Evolutionary conservation across 2,797 vertebrate genomes (phyloP).

Genomic region (Chaunax sp.): DNA sequence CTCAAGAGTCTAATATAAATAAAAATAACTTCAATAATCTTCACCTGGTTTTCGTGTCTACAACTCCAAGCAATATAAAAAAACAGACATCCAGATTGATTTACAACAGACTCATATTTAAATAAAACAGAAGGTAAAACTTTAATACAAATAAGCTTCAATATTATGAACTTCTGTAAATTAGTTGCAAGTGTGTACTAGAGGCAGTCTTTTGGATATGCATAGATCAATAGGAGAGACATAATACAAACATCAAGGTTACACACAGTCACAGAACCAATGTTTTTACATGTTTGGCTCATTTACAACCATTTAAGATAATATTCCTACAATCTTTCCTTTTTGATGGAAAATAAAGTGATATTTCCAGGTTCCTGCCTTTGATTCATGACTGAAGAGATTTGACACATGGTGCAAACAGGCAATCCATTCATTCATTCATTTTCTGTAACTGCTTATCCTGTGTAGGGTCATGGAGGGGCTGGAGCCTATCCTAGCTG

Average conservation of each 20-base stretch:
- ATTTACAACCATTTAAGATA: background rate
- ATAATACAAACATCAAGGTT: slow-evolving; percentile 51
- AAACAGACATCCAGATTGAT: slow-evolving; percentile 8
- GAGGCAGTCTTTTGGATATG: slow-evolving; percentile 69
- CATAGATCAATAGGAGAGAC: slow-evolving; percentile 73
- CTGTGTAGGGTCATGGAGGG: too few species aligned
- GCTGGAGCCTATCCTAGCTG: too few species aligned
- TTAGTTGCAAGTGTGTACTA: slow-evolving; percentile 62
- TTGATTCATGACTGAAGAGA: background rate
- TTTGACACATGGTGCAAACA: background rate
- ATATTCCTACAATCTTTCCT: background rate
- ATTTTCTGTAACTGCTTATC: too few species aligned
- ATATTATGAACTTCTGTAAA: slow-evolving; percentile 55
- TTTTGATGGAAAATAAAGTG: background rate
- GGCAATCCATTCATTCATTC: background rate
- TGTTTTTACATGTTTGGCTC: slow-evolving; percentile 51
- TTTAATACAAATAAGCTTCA: slow-evolving; percentile 81
- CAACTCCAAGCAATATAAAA: slow-evolving; percentile 8
- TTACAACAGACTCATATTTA: slow-evolving; percentile 33
- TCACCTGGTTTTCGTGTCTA: slow-evolving; percentile 52
- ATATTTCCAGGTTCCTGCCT: background rate
- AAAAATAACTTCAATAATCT: slow-evolving; percentile 83
- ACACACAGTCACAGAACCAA: slow-evolving; percentile 58
- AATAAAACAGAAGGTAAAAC: slow-evolving; percentile 64
- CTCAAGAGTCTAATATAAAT: slow-evolving; percentile 88